These are phyloP conservation scores for Chloropsis hardwickii DNA, from an alignment of 2,113 vertebrate genomes.

Conservation along the genomic window DNA sequence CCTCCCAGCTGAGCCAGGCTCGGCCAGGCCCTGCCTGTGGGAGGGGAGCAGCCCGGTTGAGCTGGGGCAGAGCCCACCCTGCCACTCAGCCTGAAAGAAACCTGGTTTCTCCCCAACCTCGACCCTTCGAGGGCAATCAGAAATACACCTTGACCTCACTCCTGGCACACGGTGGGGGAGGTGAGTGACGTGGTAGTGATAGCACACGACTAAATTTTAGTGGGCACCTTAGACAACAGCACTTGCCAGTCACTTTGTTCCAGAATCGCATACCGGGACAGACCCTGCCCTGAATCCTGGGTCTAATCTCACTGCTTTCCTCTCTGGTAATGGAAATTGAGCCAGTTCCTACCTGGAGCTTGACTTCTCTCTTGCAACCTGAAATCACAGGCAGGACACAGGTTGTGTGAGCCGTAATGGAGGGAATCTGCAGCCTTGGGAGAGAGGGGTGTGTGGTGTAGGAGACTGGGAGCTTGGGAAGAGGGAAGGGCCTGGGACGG, in stretches of 20 bases:
- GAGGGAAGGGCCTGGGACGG: neutral
- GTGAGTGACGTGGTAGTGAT: neutral
- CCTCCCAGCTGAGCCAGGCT: constrained; percentile 41
- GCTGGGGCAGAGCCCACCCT: neutral
- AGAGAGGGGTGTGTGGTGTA: neutral
- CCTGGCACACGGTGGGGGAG: constrained; percentile 61
- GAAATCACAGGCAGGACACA: neutral
- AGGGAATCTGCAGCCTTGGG: neutral
- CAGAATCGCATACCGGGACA: neutral
- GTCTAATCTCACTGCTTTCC: constrained; percentile 48
- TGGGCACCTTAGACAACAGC: constrained; percentile 60
- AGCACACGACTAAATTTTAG: constrained; percentile 57
- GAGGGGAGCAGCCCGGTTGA: constrained; percentile 29
- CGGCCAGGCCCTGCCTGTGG: neutral
- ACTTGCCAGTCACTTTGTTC: constrained; percentile 51
- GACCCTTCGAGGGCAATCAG: neutral
- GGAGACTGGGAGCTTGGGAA: neutral
- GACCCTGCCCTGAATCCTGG: neutral
- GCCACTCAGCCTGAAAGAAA: neutral
- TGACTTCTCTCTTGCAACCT: neutral
- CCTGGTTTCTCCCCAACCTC: constrained; percentile 12
- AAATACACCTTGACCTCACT: constrained; percentile 65
- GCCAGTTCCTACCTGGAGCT: constrained; percentile 32
- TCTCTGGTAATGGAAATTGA: neutral
- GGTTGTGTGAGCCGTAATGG: fast-evolving